Base-by-base conservation (phyloP, 1,140 invertebrate species). In the Rhizoglyphus robini region DNA sequence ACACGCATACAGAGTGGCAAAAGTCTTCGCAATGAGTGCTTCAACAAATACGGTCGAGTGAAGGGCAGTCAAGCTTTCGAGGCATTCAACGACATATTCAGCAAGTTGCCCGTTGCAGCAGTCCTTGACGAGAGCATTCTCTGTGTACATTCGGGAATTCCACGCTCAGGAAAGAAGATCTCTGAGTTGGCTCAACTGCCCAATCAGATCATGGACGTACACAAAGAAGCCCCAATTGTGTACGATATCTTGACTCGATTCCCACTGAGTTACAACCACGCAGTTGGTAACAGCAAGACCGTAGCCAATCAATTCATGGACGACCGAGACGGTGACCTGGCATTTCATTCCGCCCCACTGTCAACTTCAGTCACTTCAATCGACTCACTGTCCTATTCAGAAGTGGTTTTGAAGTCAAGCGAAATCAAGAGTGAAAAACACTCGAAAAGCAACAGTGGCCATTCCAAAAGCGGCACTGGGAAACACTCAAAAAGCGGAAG, bases 131-230 rank as follows among this genome's bases (percentile, higher is more conserved):
- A 80, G 31, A 84, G 82, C 77, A 61, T 86, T 68, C 86, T 86
- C 71, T 87, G 85, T 76, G 83, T 82, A 60, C 85, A 86, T 75
- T 85, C 85, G 23, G 85, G 85, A 4, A 84, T 86, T 57, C 84
- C 84, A n/a, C 83, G 83, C 13, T 81, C 83, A 8, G 68, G 63
- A 61, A 23, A 58, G 51, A 8, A 15, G 20, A 32, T 27, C 8
- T 8, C 51, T 15, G 51, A 25, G 8, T 32, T 54, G 51, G 15
- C 8, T 15, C 8, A 54, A 8, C 51, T 54, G 20, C 51, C 51
- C 8, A 32, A 25, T 8, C 8, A 20, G 8, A 54, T 54, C 15
- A 20, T 32, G 23, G 23, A 54, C 23, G 23, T 54, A 32, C 51
- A 27, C 8, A 25, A 54, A 15, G 51, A 54, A 25, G 31, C 23